phyloP scores from a whole-genome alignment of 2,888 invertebrate species.

The Trichopoda pennipes region DNA sequence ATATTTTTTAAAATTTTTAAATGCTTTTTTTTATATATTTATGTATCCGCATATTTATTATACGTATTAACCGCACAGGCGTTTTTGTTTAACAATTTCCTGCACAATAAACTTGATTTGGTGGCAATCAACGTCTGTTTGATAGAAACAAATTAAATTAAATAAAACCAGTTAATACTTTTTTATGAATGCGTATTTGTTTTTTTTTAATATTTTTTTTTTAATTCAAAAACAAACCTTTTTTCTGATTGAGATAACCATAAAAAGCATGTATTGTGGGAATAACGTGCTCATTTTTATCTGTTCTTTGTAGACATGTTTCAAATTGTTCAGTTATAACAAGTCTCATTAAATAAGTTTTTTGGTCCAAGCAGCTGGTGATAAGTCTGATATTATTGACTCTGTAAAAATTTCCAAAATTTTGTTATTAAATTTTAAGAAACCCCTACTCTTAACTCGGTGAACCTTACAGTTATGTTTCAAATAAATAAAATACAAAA shows the following conservation, averaged over 20 bases:
- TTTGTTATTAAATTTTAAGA: too few species aligned
- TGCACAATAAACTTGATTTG: constrained; percentile 29
- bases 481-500: too few species aligned
- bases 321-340: constrained; percentile 38
- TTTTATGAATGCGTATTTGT: too few species aligned
- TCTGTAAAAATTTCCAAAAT: too few species aligned
- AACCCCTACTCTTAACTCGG: too few species aligned
- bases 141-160: neutral
- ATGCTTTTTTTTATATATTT: neutral
- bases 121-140: constrained; percentile 38
- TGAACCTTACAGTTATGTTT: too few species aligned
- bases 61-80: neutral
- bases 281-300: constrained; percentile 49
- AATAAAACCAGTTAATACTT: constrained; percentile 48
- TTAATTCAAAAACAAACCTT: constrained; percentile 50
- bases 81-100: constrained; percentile 47
- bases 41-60: constrained; percentile 6
- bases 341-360: constrained; percentile 24
- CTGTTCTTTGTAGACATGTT: neutral
- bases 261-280: constrained; percentile 34
- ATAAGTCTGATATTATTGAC: too few species aligned
- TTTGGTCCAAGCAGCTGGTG: neutral
- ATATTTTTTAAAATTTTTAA: constrained; percentile 8
- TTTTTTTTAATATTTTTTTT: too few species aligned
- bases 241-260: constrained; percentile 29